Evolutionary conservation across 2,113 vertebrate genomes (phyloP).

Genomic region (Scortum barcoo): DNA sequence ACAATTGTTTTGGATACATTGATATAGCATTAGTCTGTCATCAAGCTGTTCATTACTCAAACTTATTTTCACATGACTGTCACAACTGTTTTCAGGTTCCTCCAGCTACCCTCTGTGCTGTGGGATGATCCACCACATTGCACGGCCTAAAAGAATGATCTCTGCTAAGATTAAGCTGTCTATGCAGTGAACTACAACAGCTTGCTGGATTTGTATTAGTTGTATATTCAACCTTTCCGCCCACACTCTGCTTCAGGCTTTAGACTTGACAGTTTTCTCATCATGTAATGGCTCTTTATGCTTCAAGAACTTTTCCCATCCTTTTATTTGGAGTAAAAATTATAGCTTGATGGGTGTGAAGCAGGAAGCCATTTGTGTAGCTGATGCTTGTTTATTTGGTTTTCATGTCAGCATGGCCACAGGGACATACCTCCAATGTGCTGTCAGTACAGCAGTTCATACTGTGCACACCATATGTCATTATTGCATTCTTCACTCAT

Average conservation of each 20-base stretch:
- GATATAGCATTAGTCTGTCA: slow-evolving; percentile 74
- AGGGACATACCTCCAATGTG: slow-evolving; percentile 66
- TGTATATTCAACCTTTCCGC: slow-evolving; percentile 12
- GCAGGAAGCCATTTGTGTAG: slow-evolving; percentile 69
- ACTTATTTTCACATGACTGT: slow-evolving; percentile 71
- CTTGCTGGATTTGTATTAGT: not conserved
- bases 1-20: slow-evolving; percentile 49
- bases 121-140: slow-evolving; percentile 71
- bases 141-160: slow-evolving; percentile 41
- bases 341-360: slow-evolving; percentile 68
- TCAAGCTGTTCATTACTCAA: slow-evolving; percentile 69
- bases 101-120: slow-evolving; percentile 55
- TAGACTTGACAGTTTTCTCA: slow-evolving; percentile 51
- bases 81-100: slow-evolving; percentile 75
- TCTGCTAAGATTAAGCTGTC: not conserved
- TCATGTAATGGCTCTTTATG: slow-evolving; percentile 49
- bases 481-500: slow-evolving; percentile 80
- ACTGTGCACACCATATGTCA: slow-evolving; percentile 63
- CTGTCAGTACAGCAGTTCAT: slow-evolving; percentile 53
- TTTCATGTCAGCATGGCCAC: slow-evolving; percentile 74
- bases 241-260: slow-evolving; percentile 46
- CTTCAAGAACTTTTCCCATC: slow-evolving; percentile 43
- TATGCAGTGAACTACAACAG: slow-evolving; percentile 5
- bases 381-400: slow-evolving; percentile 63
- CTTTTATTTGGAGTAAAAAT: slow-evolving; percentile 66